phyloP scores from a whole-genome alignment of 2,888 invertebrate species.

The Lithophane semibrunnea region DNA sequence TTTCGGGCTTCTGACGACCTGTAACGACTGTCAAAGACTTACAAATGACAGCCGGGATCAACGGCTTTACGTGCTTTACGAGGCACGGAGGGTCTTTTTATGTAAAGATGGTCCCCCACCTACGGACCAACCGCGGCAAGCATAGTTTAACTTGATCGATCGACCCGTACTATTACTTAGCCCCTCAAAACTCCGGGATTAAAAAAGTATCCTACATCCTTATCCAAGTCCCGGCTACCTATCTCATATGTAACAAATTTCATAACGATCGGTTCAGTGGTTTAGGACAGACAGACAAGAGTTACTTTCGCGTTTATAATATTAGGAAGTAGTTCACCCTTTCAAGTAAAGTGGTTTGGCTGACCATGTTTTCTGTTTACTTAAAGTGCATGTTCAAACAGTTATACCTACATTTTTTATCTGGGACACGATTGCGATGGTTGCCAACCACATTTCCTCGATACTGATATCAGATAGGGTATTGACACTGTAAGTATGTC shows the following conservation, averaged over 20 bases:
- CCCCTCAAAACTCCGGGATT: neutral
- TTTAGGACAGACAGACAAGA: neutral
- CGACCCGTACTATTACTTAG: no score
- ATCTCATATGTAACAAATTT: neutral
- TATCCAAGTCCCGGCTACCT: neutral
- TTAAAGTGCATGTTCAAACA: constrained; percentile 9
- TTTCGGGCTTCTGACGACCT: no score
- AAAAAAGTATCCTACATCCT: neutral
- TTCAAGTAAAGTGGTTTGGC: constrained; percentile 10
- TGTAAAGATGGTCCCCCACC: no score
- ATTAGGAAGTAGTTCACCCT: neutral
- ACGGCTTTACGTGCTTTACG: no score
- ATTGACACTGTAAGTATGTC: constrained; percentile 49
- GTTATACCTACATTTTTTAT: constrained; percentile 28
- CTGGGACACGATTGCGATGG: constrained; percentile 8
- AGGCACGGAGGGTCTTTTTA: no score
- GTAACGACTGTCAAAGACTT: no score
- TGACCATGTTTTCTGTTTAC: constrained; percentile 3
- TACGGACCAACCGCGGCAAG: no score
- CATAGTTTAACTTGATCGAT: no score
- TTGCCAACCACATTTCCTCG: constrained; percentile 41
- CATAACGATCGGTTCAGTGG: neutral
- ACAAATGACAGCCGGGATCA: no score
- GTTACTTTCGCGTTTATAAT: neutral
- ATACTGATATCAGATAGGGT: constrained; percentile 44